A percentile compares a stretch with the other conserved stretches of the same genome.
phyloP scores from a whole-genome alignment of 2,888 invertebrate species.

The Agrenia bidenticulata region DNA sequence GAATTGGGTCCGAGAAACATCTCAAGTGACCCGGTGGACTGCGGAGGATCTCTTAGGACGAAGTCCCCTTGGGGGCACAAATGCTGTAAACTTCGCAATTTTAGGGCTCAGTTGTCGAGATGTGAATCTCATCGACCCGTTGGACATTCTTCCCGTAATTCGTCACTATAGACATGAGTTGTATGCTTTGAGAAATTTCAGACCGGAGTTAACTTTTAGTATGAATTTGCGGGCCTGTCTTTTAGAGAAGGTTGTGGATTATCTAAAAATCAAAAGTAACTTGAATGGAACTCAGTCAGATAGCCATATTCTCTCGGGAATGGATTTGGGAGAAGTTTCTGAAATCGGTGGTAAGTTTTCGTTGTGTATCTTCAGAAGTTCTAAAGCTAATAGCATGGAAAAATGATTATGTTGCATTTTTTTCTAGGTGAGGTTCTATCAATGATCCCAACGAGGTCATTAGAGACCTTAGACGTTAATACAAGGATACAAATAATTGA shows the following conservation, averaged over 20 bases:
- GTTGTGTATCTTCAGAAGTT: neutral
- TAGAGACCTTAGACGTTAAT: constrained; percentile 27
- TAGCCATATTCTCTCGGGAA: constrained; percentile 33
- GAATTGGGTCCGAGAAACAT: constrained; percentile 37
- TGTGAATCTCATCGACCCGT: constrained; percentile 34
- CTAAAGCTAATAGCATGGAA: neutral
- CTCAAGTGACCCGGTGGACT: constrained; percentile 36
- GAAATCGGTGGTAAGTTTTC: constrained; percentile 43
- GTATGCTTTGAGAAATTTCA: constrained; percentile 32
- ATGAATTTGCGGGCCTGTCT: constrained; percentile 43
- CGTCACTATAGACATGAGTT: constrained; percentile 43
- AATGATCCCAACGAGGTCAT: constrained; percentile 36
- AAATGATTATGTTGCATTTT: neutral
- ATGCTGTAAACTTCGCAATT: constrained; percentile 46
- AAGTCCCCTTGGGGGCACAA: constrained; percentile 40
- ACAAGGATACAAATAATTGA: constrained; percentile 36
- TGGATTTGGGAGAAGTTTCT: constrained; percentile 42
- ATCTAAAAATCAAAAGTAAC: constrained; percentile 34
- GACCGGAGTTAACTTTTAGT: constrained; percentile 36
- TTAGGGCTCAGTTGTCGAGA: constrained; percentile 49
- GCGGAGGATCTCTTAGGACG: constrained; percentile 46
- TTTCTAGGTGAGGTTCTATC: constrained; percentile 46
- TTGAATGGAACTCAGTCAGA: constrained; percentile 32
- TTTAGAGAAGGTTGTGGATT: constrained; percentile 41
- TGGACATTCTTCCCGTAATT: constrained; percentile 43